Conservation (phyloP, 2,888 invertebrate genomes). For the Cosmorhoe ocellata region DNA sequence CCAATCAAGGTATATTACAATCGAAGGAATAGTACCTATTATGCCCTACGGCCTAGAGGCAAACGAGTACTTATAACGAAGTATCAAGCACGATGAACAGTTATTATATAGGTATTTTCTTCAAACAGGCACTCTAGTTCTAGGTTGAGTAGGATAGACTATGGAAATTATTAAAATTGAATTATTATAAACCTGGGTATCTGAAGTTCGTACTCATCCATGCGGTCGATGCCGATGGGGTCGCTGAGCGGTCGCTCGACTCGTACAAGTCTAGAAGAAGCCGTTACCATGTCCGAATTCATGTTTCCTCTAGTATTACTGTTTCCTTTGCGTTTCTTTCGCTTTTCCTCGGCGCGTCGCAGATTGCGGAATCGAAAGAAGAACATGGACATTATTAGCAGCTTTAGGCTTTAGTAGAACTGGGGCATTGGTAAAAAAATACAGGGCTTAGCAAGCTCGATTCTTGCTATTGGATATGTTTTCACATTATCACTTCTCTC, state of each 20-base stretch:
- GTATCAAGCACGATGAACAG: not conserved
- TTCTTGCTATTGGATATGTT: slow-evolving; percentile 2
- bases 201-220: slow-evolving; percentile 95
- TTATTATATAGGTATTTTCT: not conserved
- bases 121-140: not conserved
- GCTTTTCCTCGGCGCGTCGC: slow-evolving; percentile 90
- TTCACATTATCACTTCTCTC: slow-evolving; percentile 12
- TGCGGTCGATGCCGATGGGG: slow-evolving; percentile 93
- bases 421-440: slow-evolving; percentile 30
- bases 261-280: slow-evolving; percentile 91
- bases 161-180: not conserved
- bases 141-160: not conserved
- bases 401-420: too few species aligned
- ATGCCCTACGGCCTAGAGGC: not conserved
- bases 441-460: not conserved
- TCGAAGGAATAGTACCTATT: not conserved
- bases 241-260: slow-evolving; percentile 92
- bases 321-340: slow-evolving; percentile 53
- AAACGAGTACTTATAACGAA: not conserved
- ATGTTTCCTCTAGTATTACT: slow-evolving; percentile 54
- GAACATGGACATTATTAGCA: slow-evolving; percentile 93
- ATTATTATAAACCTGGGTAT: slow-evolving; percentile 90
- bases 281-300: slow-evolving; percentile 84
- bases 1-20: not conserved
- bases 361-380: slow-evolving; percentile 97